A percentile compares a stretch with the other conserved stretches of the same genome.
Evolutionary conservation across 2,888 invertebrate species (phyloP).

Genomic region (Calephelis perditalis): DNA sequence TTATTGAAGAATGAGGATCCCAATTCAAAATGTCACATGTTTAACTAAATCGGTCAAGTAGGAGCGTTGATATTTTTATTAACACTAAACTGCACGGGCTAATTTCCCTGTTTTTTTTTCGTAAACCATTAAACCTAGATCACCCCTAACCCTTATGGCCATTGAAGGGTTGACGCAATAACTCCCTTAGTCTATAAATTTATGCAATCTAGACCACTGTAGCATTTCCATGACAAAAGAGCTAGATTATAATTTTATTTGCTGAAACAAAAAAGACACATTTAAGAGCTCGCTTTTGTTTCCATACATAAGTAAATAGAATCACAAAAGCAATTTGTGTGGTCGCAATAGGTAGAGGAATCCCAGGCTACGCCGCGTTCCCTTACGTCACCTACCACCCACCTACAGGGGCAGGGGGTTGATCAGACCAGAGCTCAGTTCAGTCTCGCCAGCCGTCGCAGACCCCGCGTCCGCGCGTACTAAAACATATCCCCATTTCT

Average conservation of each 20-base stretch:
- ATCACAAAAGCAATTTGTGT: slow-evolving; percentile 20
- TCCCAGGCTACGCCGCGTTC: slow-evolving; percentile 36
- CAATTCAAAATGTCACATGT: too few species aligned
- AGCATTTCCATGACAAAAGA: background rate
- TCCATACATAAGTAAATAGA: slow-evolving; percentile 17
- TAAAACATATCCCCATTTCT: slow-evolving; percentile 3
- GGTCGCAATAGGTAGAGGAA: slow-evolving; percentile 28
- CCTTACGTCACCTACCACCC: slow-evolving; percentile 49
- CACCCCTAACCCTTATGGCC: too few species aligned
- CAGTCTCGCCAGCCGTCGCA: slow-evolving; percentile 57
- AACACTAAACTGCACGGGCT: too few species aligned
- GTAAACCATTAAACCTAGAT: too few species aligned
- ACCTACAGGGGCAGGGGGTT: slow-evolving; percentile 29
- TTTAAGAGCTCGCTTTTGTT: slow-evolving; percentile 1
- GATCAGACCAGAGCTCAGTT: slow-evolving; percentile 47
- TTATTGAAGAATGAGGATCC: too few species aligned
- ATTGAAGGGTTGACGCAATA: too few species aligned
- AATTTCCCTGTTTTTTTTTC: too few species aligned
- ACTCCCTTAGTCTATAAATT: background rate
- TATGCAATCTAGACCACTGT: background rate
- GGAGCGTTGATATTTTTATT: too few species aligned
- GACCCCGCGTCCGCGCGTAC: slow-evolving; percentile 43
- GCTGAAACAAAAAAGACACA: slow-evolving; percentile 2
- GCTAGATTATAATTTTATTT: slow-evolving; percentile 1
- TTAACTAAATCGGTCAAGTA: too few species aligned